phyloP scores from a whole-genome alignment of 2,797 vertebrate species.

The Poecilia velifera region DNA sequence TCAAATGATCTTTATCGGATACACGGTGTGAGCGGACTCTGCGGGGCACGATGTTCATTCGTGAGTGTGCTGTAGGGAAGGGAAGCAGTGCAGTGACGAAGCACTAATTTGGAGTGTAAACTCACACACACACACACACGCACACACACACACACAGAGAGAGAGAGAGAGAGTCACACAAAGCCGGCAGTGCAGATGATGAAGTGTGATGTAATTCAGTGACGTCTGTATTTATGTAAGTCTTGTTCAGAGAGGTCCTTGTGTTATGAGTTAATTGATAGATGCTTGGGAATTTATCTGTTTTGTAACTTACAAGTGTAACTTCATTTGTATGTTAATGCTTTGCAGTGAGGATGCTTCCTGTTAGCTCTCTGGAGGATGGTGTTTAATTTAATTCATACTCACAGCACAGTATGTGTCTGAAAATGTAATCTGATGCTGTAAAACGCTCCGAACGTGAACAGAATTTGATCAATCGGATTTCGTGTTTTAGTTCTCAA shows the following conservation, averaged over 20 bases:
- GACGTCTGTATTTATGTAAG: slow-evolving; percentile 74
- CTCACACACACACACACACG: not conserved
- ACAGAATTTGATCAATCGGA: slow-evolving; percentile 2
- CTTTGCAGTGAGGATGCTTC: slow-evolving; percentile 2
- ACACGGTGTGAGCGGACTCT: slow-evolving; percentile 7
- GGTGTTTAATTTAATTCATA: not conserved
- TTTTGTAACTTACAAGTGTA: slow-evolving; percentile 9
- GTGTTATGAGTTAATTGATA: slow-evolving; percentile 67
- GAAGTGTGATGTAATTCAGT: slow-evolving; percentile 71
- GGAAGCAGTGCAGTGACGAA: slow-evolving; percentile 25
- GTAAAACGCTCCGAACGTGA: slow-evolving; percentile 9
- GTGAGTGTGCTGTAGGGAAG: slow-evolving; percentile 2
- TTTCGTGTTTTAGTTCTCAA: not conserved
- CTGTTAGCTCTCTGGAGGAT: slow-evolving; percentile 14
- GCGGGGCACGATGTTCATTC: not conserved
- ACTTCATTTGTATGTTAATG: slow-evolving; percentile 24
- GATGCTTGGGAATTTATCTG: slow-evolving; percentile 37
- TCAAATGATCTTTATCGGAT: slow-evolving; percentile 42
- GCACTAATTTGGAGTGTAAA: slow-evolving; percentile 47
- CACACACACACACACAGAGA: too few species aligned
- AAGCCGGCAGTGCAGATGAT: slow-evolving; percentile 55
- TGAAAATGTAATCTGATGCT: slow-evolving; percentile 4
- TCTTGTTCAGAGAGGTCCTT: slow-evolving; percentile 60
- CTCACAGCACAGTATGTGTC: not conserved
- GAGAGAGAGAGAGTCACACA: slow-evolving; percentile 27